Percentiles rank a stretch among this genome's conserved stretches.
phyloP scores from a whole-genome alignment of 2,888 invertebrate genomes.

The Bimastos eiseni region DNA sequence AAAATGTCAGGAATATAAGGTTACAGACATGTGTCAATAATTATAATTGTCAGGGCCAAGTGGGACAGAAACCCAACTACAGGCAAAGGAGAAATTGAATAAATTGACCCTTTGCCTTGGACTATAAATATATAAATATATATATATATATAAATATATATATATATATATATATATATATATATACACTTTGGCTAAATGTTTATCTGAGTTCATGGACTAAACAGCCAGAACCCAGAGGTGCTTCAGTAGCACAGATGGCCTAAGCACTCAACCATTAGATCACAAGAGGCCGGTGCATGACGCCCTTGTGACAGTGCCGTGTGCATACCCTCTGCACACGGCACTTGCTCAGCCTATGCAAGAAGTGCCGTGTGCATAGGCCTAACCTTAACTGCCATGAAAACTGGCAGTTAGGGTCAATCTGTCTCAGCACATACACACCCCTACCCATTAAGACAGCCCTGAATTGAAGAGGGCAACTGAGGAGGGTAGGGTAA shows the following conservation, averaged over 20 bases:
- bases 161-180: too few species aligned
- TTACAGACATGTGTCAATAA: too few species aligned
- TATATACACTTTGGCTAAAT: too few species aligned
- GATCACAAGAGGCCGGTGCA: neutral
- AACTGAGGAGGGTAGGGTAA: neutral
- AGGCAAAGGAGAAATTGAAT: too few species aligned
- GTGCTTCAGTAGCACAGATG: neutral
- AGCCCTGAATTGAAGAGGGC: neutral
- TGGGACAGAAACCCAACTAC: too few species aligned
- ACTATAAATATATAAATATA: too few species aligned
- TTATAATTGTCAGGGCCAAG: too few species aligned
- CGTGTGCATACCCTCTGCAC: neutral
- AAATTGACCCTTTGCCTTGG: too few species aligned
- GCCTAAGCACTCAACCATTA: neutral
- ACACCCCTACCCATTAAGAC: neutral
- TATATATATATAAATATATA: too few species aligned
- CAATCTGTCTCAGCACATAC: neutral
- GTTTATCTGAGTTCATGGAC: neutral
- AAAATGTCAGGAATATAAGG: too few species aligned
- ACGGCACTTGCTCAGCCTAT: too few species aligned
- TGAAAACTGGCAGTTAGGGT: neutral
- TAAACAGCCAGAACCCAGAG: neutral
- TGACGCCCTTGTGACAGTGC: neutral
- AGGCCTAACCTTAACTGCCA: neutral
- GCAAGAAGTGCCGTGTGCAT: neutral